phyloP scores from a whole-genome alignment of 2,888 invertebrate genomes.

The Isoperla grammatica region DNA sequence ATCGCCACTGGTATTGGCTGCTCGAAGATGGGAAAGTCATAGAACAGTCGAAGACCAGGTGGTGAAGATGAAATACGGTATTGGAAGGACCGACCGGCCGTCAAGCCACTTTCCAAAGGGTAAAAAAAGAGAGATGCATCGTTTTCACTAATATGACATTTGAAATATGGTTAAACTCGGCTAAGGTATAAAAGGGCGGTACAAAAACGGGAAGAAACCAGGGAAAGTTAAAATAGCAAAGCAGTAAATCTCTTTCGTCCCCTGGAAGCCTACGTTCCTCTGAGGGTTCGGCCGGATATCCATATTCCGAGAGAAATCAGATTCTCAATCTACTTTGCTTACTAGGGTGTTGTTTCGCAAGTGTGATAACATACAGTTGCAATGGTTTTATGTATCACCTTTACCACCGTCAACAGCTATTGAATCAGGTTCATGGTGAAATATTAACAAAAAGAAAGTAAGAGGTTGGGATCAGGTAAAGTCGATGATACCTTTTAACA shows the following conservation, averaged over 20 bases:
- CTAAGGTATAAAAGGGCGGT: slow-evolving; percentile 17
- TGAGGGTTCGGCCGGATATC: too few species aligned
- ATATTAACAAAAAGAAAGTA: too few species aligned
- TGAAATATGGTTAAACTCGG: slow-evolving; percentile 25
- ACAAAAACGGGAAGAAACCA: slow-evolving; percentile 12
- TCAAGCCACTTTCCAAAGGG: slow-evolving; percentile 14
- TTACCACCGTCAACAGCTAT: too few species aligned
- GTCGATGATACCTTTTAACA: too few species aligned
- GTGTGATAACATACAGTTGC: too few species aligned
- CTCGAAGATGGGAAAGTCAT: slow-evolving; percentile 8
- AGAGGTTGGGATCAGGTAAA: too few species aligned
- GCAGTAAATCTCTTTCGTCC: slow-evolving; percentile 13
- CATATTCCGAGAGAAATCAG: too few species aligned
- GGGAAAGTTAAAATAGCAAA: slow-evolving; percentile 19
- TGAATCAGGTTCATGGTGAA: too few species aligned
- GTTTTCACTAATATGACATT: slow-evolving; percentile 26
- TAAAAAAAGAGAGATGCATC: slow-evolving; percentile 22
- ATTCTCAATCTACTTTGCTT: too few species aligned
- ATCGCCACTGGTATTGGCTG: slow-evolving; percentile 9
- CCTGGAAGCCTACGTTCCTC: too few species aligned
- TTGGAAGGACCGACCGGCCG: slow-evolving; percentile 3
- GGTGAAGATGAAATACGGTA: slow-evolving; percentile 14
- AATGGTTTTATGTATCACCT: too few species aligned
- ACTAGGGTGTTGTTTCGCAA: too few species aligned
- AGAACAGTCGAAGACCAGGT: slow-evolving; percentile 7